phyloP scores from a whole-genome alignment of 37 sponge, comb jelly and placozoan genomes.

The Aplysina aerophoba region DNA sequence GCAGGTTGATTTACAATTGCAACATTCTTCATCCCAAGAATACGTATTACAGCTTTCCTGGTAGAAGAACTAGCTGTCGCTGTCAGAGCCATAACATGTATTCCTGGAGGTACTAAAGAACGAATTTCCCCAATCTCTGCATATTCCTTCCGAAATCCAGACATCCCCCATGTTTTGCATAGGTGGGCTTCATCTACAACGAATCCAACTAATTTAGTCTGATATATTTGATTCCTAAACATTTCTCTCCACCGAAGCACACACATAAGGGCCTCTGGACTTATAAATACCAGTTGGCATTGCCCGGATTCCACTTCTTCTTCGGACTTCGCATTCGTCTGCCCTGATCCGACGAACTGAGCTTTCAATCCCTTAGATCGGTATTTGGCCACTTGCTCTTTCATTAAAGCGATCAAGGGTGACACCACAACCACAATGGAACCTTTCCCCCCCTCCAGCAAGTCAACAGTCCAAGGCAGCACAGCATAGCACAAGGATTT shows the following conservation, averaged over 20 bases:
- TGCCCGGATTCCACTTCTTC: not conserved
- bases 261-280: no score
- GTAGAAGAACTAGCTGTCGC: no score
- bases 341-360: not conserved
- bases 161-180: not conserved
- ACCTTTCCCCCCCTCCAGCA: no score
- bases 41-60: no score
- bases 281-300: not conserved
- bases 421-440: slow-evolving; percentile 38
- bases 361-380: not conserved
- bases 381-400: slow-evolving; percentile 4
- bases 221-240: no score
- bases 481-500: not conserved
- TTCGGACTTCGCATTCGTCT: no score
- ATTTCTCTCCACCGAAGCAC: no score
- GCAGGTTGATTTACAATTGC: no score
- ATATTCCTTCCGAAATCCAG: not conserved
- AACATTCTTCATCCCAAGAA: no score
- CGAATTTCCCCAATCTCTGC: slow-evolving; percentile 8
- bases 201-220: not conserved
- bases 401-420: slow-evolving; percentile 34
- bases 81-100: no score
- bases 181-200: not conserved
- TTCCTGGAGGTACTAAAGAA: no score
- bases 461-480: no score